These are phyloP conservation scores for Megaceryle alcyon DNA, from an alignment of 2,797 vertebrate species.

Conservation along the genomic window DNA sequence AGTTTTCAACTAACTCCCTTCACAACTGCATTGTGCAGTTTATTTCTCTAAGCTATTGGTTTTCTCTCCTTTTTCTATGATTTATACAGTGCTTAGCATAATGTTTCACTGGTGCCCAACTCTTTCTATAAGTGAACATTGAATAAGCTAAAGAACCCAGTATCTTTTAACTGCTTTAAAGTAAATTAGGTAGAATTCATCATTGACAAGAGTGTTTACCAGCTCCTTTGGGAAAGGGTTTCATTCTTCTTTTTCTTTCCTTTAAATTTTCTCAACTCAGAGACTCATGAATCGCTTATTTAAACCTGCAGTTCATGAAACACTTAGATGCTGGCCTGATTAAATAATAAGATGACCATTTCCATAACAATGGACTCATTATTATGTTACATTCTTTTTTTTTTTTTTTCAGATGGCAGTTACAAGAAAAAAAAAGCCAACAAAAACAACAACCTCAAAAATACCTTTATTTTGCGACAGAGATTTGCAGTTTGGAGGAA, in stretches of 20 bases:
- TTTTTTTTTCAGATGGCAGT: constrained; percentile 45
- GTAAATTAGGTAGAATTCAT: constrained; percentile 18
- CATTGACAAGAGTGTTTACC: constrained; percentile 8
- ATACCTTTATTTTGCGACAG: not conserved
- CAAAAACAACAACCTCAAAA: not conserved
- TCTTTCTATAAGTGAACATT: not conserved
- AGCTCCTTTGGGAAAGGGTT: not conserved
- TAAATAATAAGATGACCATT: constrained; percentile 74
- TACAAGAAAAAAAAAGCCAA: not conserved
- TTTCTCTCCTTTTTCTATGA: not conserved
- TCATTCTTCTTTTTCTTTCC: not conserved
- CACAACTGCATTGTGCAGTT: not conserved
- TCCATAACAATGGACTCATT: constrained; percentile 74
- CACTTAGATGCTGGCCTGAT: constrained; percentile 69
- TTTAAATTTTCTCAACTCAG: constrained; percentile 42
- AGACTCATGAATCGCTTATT: constrained; percentile 57
- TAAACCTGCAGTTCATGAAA: constrained; percentile 71
- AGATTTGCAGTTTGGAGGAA: not conserved
- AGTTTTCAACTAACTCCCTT: not conserved
- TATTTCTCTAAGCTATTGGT: constrained; percentile 1
- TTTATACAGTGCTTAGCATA: not conserved
- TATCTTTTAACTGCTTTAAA: constrained; percentile 33
- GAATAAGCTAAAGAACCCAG: not conserved
- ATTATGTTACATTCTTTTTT: constrained; percentile 3
- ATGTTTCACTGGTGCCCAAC: not conserved